These are phyloP conservation scores for Chromis chromis DNA, from an alignment of 2,797 vertebrate species.

Conservation along the genomic window DNA sequence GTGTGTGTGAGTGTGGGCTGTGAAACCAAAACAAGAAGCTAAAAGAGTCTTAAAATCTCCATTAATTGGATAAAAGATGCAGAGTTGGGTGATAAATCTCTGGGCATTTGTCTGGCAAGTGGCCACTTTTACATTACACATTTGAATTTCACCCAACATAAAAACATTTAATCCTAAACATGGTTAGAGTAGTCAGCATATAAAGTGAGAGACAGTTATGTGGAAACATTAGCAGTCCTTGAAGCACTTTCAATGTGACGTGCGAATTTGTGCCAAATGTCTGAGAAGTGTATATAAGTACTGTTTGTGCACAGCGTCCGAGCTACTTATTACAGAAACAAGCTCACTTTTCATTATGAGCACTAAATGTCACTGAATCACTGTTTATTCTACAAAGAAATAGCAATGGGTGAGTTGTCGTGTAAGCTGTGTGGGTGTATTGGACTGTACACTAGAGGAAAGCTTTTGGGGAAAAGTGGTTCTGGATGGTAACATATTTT, in stretches of 20 bases:
- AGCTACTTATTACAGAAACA: conserved; percentile 29
- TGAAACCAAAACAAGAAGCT: background rate
- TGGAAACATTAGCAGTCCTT: conserved; percentile 5
- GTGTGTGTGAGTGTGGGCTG: background rate
- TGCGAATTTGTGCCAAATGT: conserved; percentile 16
- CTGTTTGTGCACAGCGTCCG: conserved; percentile 5
- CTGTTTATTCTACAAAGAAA: conserved; percentile 33
- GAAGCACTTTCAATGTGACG: conserved; percentile 10
- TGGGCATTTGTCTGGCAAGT: too few relatives aligned
- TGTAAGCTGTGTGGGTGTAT: background rate
- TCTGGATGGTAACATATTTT: conserved; percentile 5
- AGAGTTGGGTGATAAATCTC: too few relatives aligned
- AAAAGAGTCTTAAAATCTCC: too few relatives aligned
- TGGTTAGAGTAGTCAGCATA: too few relatives aligned
- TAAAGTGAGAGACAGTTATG: conserved; percentile 3
- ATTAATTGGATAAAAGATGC: too few relatives aligned
- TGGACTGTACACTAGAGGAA: background rate
- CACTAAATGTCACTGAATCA: conserved; percentile 27
- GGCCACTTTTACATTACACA: too few relatives aligned
- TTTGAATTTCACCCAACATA: too few relatives aligned
- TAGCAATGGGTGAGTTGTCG: conserved; percentile 1
- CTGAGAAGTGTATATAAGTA: conserved; percentile 20
- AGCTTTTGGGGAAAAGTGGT: background rate
- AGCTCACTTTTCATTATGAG: conserved; percentile 26
- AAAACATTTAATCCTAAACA: too few relatives aligned